Evolutionary conservation across 1,140 invertebrate genomes (phyloP), one percentile per base, ranked within the genome.

Genomic region (Nilaparvata lugens): DNA sequence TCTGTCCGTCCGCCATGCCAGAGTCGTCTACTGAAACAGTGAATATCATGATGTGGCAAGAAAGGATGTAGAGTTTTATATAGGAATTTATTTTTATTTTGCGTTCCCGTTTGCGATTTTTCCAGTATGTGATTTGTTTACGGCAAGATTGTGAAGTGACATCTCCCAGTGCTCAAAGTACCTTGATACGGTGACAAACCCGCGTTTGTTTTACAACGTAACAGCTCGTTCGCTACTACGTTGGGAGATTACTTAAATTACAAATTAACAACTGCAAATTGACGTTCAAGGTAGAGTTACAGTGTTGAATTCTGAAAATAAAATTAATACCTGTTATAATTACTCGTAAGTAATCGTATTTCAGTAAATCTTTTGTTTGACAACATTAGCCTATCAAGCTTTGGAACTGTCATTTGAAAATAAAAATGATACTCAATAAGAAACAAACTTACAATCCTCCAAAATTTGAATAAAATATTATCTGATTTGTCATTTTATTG

Each of bases 41-140:
- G 70, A 73, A 75, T 71, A 74, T 75, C 72, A 76, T 78, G 75
- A 77, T 78, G 76, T 78, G 76, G 76, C 76, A 76, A 70, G 74
- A 72, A 60, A 16, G 38, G 40, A 60, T 31, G 43, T 60, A 55
- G 38, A 54, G 43, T 16, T 21, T 48, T 48, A 19, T 4, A 19
- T 48, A 9, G 21, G 5, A 4, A 48, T 48, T 19, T 11, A 19
- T 48, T 48, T 48, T 48, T 48, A 48, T 23, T 48, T 48, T 23
- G 45, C 45, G 16, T 18, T 48, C 16, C 16, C 45, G 16, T 19
- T 48, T 48, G 59, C 52, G 52, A 54, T 43, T 19, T 35, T 54
- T 52, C 43, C 42, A 60, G n/a, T 42, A 60, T 60, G 59, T 60
- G 52, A 60, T 55, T 55, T 23, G 38, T 55, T 18, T 38, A 60